Conservation (phyloP, 2,888 invertebrate species). For the Lottia gigantea region DNA sequence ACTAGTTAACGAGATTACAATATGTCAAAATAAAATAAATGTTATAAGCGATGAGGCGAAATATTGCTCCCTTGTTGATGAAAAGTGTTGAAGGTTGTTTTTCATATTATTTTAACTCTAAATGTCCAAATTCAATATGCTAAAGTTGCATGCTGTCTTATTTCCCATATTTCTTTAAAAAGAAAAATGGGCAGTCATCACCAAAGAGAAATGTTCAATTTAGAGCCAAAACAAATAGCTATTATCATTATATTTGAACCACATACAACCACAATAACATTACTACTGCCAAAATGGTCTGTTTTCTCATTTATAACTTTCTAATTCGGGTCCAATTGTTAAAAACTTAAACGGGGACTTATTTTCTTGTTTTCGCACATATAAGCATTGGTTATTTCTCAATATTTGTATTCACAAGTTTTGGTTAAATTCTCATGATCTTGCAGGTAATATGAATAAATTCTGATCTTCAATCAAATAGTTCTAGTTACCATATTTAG, state of each 20-base stretch:
- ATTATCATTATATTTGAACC: neutral
- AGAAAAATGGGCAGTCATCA: neutral
- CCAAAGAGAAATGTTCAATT: neutral
- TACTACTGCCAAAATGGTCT: too few species aligned
- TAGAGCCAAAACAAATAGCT: slow-evolving; percentile 6
- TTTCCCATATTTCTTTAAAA: neutral
- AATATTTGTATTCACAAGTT: too few species aligned
- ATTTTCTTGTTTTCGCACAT: too few species aligned
- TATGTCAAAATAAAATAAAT: slow-evolving; percentile 11
- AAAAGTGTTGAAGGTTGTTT: slow-evolving; percentile 9
- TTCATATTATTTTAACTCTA: slow-evolving; percentile 4
- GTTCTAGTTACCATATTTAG: too few species aligned
- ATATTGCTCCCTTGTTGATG: slow-evolving; percentile 7
- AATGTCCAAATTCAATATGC: neutral
- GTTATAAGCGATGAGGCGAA: slow-evolving; percentile 10
- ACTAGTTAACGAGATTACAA: slow-evolving; percentile 9
- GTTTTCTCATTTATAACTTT: too few species aligned
- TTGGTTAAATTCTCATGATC: too few species aligned
- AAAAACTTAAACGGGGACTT: too few species aligned
- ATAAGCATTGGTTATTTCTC: too few species aligned
- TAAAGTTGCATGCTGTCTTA: slow-evolving; percentile 1
- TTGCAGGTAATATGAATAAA: too few species aligned
- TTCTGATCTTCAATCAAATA: too few species aligned
- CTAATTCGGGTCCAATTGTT: too few species aligned
- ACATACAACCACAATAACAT: too few species aligned